Conservation (phyloP, 35 echinoderm and acorn worm genomes). For the Antedon bifida region DNA sequence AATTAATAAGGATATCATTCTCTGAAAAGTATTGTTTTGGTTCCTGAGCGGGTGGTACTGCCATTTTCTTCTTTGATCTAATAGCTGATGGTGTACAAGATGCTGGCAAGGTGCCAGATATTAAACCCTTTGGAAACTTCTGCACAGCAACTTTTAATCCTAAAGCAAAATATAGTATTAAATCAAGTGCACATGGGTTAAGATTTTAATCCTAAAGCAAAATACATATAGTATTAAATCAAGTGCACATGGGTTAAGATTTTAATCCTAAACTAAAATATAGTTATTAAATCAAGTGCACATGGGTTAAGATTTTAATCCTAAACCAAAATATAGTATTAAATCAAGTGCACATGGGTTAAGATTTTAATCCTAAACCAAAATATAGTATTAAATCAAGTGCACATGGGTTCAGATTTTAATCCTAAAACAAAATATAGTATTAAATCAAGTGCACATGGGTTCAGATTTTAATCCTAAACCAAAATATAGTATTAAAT, state of each 20-base stretch:
- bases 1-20: slow-evolving; percentile 87
- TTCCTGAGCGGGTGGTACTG: slow-evolving; percentile 26
- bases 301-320: slow-evolving; percentile 41
- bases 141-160: slow-evolving; percentile 81
- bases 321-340: slow-evolving; percentile 9
- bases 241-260: neutral
- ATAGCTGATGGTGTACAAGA: slow-evolving; percentile 54
- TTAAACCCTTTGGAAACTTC: slow-evolving; percentile 73
- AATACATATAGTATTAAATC: neutral
- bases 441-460: neutral
- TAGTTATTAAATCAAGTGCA: neutral
- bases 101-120: slow-evolving; percentile 68
- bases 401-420: slow-evolving; percentile 10
- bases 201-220: slow-evolving; percentile 61
- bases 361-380: slow-evolving; percentile 71
- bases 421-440: slow-evolving; percentile 33
- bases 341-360: neutral
- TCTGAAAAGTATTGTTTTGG: slow-evolving; percentile 32
- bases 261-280: slow-evolving; percentile 57
- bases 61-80: slow-evolving; percentile 40
- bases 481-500: neutral
- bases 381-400: neutral
- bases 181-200: neutral
- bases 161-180: neutral
- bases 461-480: slow-evolving; percentile 63